A percentile compares a stretch with the other conserved stretches of the same genome.
phyloP scores from a whole-genome alignment of 37 sponge, comb jelly and placozoan genomes.

The Ephydatia muelleri region DNA sequence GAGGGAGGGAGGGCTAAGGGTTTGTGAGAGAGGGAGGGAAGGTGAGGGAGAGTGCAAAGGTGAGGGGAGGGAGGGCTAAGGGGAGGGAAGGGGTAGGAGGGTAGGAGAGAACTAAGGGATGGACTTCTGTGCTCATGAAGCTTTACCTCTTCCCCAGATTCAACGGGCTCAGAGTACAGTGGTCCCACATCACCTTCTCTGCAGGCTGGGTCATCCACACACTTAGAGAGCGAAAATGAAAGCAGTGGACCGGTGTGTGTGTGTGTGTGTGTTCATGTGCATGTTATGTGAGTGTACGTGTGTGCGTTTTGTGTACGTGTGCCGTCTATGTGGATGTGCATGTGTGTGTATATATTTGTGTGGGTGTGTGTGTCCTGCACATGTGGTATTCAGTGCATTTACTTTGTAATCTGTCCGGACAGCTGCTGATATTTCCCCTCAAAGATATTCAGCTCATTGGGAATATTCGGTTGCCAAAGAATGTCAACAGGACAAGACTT shows the following conservation, averaged over 20 bases:
- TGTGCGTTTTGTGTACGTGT: background rate
- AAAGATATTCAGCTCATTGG: constrained; percentile 58
- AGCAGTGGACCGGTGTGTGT: background rate
- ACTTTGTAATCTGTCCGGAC: background rate
- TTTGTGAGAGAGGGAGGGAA: too few species aligned
- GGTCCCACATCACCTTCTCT: background rate
- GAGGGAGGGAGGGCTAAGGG: too few species aligned
- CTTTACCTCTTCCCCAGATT: too few species aligned
- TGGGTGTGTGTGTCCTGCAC: background rate
- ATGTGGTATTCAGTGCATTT: background rate
- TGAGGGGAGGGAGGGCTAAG: too few species aligned
- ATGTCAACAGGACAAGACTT: constrained; percentile 75
- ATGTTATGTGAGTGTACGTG: background rate
- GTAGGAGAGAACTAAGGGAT: too few species aligned
- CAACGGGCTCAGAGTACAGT: background rate
- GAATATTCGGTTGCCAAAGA: constrained; percentile 49
- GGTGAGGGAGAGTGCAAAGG: too few species aligned
- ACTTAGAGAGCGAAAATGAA: background rate
- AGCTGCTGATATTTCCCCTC: constrained; percentile 66
- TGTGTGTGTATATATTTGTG: background rate
- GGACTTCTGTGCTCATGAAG: too few species aligned
- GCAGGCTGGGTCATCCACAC: background rate
- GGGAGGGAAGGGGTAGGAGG: too few species aligned
- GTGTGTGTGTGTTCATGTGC: background rate
- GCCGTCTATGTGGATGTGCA: background rate